A percentile compares a stretch with the other conserved stretches of the same genome.
Evolutionary conservation across 2,113 vertebrate genomes (phyloP).

Genomic region (Paralichthys olivaceus): DNA sequence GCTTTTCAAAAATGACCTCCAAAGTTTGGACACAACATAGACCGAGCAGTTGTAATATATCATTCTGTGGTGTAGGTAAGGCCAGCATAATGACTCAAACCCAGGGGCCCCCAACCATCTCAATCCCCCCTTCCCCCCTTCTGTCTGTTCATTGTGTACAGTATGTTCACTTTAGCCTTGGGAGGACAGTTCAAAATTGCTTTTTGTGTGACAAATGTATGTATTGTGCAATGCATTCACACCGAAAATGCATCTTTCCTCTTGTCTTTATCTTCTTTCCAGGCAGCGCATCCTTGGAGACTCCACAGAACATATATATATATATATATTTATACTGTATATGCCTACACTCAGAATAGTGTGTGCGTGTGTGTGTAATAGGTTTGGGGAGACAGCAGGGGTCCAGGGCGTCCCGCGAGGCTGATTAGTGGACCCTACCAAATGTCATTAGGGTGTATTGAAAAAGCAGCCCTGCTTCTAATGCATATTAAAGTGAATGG

Average conservation of each 20-base stretch:
- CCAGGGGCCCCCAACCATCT: neutral
- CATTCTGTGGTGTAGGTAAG: neutral
- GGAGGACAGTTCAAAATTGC: neutral
- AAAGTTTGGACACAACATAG: too few species aligned
- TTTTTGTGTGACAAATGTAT: constrained; percentile 6
- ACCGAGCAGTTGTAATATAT: constrained; percentile 6
- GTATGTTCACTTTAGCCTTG: constrained; percentile 8
- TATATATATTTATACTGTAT: constrained; percentile 6
- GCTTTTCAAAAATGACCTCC: neutral
- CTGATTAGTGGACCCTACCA: constrained; percentile 78
- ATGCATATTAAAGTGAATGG: constrained; percentile 77
- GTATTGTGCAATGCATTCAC: neutral
- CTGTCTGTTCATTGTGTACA: constrained; percentile 15
- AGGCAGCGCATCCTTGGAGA: constrained; percentile 27
- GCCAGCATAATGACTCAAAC: constrained; percentile 21
- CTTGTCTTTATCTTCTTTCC: neutral
- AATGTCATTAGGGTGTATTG: constrained; percentile 80
- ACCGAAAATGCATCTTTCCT: neutral
- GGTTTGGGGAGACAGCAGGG: constrained; percentile 60
- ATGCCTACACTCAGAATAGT: too few species aligned
- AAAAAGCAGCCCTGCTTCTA: constrained; percentile 67
- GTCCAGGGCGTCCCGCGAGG: constrained; percentile 42
- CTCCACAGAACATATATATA: neutral
- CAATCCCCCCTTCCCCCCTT: neutral
- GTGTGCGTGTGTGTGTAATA: constrained; percentile 16